These are phyloP conservation scores for Onchidella celtica DNA, from an alignment of 2,888 invertebrate species.

Conservation along the genomic window DNA sequence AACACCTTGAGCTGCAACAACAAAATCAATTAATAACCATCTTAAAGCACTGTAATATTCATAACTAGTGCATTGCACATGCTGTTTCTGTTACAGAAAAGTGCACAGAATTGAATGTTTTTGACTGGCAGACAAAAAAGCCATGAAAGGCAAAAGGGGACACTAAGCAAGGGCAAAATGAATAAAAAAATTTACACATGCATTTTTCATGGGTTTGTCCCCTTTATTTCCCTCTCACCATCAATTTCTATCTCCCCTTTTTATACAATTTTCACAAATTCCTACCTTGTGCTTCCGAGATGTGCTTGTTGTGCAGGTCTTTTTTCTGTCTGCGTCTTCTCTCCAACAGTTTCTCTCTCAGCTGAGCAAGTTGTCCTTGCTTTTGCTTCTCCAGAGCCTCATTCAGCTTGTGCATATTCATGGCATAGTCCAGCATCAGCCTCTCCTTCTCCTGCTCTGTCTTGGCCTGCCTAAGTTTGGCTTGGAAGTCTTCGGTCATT, in stretches of 20 bases:
- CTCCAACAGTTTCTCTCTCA: conserved; percentile 70
- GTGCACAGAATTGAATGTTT: too few relatives aligned
- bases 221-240: too few relatives aligned
- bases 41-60: background rate
- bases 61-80: too few relatives aligned
- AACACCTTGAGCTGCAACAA: conserved; percentile 61
- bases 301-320: conserved; percentile 71
- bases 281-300: conserved; percentile 69
- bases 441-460: conserved; percentile 72
- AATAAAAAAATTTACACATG: too few relatives aligned
- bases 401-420: conserved; percentile 69
- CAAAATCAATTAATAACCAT: too few relatives aligned
- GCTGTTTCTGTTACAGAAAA: too few relatives aligned
- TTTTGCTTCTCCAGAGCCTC: conserved; percentile 76
- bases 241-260: too few relatives aligned
- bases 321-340: conserved; percentile 72
- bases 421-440: conserved; percentile 72
- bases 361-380: conserved; percentile 67
- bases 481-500: conserved; percentile 34
- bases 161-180: too few relatives aligned
- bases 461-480: conserved; percentile 43
- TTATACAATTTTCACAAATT: too few relatives aligned
- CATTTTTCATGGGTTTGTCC: too few relatives aligned
- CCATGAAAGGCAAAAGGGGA: too few relatives aligned
- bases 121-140: too few relatives aligned